Conservation (phyloP, 2,113 vertebrate genomes). For the Polypterus senegalus region DNA sequence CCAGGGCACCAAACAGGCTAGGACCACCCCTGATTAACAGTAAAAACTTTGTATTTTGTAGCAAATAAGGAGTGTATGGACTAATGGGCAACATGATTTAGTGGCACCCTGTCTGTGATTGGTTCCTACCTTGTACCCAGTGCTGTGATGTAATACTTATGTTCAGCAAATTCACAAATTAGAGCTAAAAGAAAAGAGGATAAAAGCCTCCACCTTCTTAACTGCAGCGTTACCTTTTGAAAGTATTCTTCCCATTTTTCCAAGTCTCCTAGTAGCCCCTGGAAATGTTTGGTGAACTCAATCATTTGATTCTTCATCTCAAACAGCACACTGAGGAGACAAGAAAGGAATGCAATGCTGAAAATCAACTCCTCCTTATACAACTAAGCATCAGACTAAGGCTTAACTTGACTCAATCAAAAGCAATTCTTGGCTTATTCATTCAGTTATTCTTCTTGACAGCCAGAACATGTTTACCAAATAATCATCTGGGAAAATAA, state of each 20-base stretch:
- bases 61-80: too few species aligned
- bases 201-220: neutral
- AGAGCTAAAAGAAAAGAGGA: neutral
- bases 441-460: neutral
- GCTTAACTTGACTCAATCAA: too few species aligned
- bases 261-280: slow-evolving; percentile 47
- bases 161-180: neutral
- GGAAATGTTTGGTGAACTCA: slow-evolving; percentile 49
- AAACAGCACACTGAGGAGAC: slow-evolving; percentile 43
- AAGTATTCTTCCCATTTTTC: slow-evolving; percentile 53
- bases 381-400: too few species aligned
- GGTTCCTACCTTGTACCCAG: too few species aligned
- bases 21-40: too few species aligned
- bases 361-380: too few species aligned
- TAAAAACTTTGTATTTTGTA: too few species aligned
- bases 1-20: too few species aligned
- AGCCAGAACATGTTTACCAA: neutral
- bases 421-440: too few species aligned
- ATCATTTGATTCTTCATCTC: slow-evolving; percentile 62
- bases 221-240: slow-evolving; percentile 39
- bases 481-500: neutral
- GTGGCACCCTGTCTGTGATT: too few species aligned
- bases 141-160: too few species aligned
- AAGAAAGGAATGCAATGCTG: neutral
- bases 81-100: too few species aligned